These are phyloP conservation scores for Anoplius nigerrimus DNA, from an alignment of 2,888 invertebrate species.

Conservation along the genomic window DNA sequence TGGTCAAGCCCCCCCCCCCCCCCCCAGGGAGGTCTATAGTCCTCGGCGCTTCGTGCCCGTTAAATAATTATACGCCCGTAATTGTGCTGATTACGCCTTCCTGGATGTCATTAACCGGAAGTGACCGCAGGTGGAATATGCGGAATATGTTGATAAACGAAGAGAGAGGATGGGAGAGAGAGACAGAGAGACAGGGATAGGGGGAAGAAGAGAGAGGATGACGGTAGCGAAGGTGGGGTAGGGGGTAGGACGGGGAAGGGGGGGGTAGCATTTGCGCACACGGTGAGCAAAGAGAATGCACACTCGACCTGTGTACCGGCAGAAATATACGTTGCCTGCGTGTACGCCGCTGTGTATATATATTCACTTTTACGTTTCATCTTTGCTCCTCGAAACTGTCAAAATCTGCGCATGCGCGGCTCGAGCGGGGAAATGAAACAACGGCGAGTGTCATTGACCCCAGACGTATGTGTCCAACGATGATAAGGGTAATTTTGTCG, in stretches of 20 bases:
- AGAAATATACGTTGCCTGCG: neutral
- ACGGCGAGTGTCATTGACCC: conserved; percentile 57
- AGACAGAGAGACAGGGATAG: too few relatives aligned
- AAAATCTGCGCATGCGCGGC: conserved; percentile 53
- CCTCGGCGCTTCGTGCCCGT: neutral
- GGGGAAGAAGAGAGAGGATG: too few relatives aligned
- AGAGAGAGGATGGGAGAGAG: too few relatives aligned
- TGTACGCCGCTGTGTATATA: neutral
- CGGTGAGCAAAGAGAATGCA: too few relatives aligned
- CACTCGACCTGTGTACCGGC: too few relatives aligned
- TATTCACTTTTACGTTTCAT: conserved; percentile 39
- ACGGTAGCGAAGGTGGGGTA: too few relatives aligned
- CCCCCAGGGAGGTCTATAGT: neutral
- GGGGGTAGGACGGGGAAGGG: too few relatives aligned
- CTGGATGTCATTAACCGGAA: conserved; percentile 6
- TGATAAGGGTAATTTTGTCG: conserved; percentile 61
- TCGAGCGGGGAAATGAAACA: conserved; percentile 49
- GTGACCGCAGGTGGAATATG: neutral
- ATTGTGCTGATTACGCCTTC: neutral
- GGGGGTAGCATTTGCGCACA: too few relatives aligned
- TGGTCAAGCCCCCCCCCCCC: neutral
- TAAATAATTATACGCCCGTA: conserved; percentile 6
- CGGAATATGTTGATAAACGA: too few relatives aligned
- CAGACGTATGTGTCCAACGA: conserved; percentile 51
- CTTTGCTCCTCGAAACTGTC: conserved; percentile 50